Evolutionary conservation across 2,113 vertebrate species (phyloP).

Genomic region (Mirza zaza): DNA sequence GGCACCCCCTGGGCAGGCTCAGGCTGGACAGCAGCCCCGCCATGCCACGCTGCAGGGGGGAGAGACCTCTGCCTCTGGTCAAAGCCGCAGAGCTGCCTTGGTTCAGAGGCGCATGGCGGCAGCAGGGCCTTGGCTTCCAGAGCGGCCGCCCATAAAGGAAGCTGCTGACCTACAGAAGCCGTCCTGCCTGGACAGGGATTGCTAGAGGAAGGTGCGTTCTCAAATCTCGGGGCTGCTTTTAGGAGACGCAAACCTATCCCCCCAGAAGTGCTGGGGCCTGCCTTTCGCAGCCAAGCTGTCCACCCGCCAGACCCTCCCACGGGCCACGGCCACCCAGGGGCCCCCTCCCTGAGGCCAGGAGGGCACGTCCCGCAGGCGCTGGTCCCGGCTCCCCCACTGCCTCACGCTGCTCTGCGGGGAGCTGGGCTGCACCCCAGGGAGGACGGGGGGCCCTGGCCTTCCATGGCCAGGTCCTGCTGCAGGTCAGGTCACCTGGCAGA

Average conservation of each 20-base stretch:
- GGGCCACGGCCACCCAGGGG: not conserved
- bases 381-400: not conserved
- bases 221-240: fast-evolving
- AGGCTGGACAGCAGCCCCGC: not conserved
- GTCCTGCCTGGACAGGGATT: fast-evolving
- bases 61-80: not conserved
- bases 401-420: not conserved
- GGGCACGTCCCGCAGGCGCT: not conserved
- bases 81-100: fast-evolving
- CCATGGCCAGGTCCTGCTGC: not conserved
- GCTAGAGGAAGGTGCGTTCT: not conserved
- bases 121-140: fast-evolving
- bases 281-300: too few relatives aligned
- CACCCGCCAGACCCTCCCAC: too few relatives aligned
- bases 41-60: fast-evolving
- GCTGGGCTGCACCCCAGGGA: fast-evolving
- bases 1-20: not conserved
- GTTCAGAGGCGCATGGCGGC: fast-evolving
- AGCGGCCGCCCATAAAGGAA: fast-evolving
- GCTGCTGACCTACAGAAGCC: fast-evolving
- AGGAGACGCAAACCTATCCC: fast-evolving
- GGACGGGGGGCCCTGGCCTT: not conserved
- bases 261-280: too few relatives aligned
- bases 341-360: too few relatives aligned
- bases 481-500: not conserved